phyloP scores from a whole-genome alignment of 2,113 vertebrate genomes.

The Mugil cephalus region DNA sequence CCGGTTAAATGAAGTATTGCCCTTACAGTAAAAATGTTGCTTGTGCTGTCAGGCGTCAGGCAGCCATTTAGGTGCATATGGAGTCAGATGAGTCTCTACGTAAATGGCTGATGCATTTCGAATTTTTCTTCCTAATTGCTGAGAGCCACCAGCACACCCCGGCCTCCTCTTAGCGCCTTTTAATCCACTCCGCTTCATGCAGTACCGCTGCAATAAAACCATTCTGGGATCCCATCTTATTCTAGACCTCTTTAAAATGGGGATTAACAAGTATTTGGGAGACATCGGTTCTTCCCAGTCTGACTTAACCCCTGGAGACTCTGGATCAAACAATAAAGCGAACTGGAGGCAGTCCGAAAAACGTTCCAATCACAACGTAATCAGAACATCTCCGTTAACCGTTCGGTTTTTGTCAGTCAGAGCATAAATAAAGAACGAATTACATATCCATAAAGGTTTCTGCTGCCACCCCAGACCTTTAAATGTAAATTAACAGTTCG shows the following conservation, averaged over 20 bases:
- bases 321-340: conserved; percentile 86
- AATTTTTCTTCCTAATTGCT: conserved; percentile 83
- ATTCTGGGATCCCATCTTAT: not conserved
- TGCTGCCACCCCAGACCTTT: conserved; percentile 41
- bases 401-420: not conserved
- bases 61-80: conserved; percentile 88
- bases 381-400: conserved; percentile 35
- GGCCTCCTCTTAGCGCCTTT: conserved; percentile 62
- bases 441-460: not conserved
- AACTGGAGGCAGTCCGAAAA: conserved; percentile 71
- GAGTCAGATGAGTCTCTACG: conserved; percentile 83
- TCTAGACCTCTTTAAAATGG: conserved; percentile 24
- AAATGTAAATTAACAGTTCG: conserved; percentile 54
- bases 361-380: conserved; percentile 49
- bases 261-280: conserved; percentile 29
- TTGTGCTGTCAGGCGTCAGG: conserved; percentile 74
- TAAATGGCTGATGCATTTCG: conserved; percentile 89
- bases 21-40: conserved; percentile 51
- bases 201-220: conserved; percentile 30
- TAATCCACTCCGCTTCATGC: conserved; percentile 43
- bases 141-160: conserved; percentile 74
- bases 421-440: not conserved
- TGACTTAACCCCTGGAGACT: conserved; percentile 84
- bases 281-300: conserved; percentile 59
- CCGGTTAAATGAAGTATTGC: conserved; percentile 35